Base-by-base conservation (phyloP, 2,113 vertebrate genomes). In the Grammomys dolichurus region DNA sequence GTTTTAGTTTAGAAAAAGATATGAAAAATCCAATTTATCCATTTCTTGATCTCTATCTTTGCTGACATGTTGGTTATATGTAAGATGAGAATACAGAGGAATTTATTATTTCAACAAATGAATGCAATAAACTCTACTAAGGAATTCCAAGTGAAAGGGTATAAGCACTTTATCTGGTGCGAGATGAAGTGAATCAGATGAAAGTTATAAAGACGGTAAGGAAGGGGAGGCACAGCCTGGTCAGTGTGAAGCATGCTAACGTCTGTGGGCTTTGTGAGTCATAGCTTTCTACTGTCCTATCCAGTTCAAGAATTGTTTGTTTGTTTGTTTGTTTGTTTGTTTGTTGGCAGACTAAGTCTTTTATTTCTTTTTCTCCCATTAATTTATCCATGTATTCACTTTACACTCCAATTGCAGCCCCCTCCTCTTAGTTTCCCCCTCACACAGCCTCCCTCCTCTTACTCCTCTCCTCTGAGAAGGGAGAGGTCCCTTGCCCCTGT, bases 181-280 rank as follows among this genome's bases (percentile, higher is more conserved):
- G 72, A 65, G 10, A 60, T 92, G 75, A 93, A 90, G 36, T 85
- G 54, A 91, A 54, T 92, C 48, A 51, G 69, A 60, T 60, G n/a
- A 73, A 20, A n/a, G 36, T 96, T 92, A 72, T 67, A 65, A 92
- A 91, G 82, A 89, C 26, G 13, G 56, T 82, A 76, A 89, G 63
- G 87, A 93, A 93, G 70, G 88, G 36, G 86, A 51, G n/a, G 40
- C 69, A 77, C 94, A 95, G 90, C 94, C 75, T 96, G 96, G 81
- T 76, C 78, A 93, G 88, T 92, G 58, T 28, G 96, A 96, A 95
- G 84, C 92, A 81, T 85, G 75, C 82, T 96, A 80, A 88, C 85
- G 91, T 95, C 93, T 63, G 48, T 56, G 58, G 84, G 84, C 95
- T 91, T 96, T 93, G 78, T 93, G 96, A 97, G 95, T 96, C 96